Percentiles rank a stretch among this genome's conserved stretches.
Evolutionary conservation across 1,140 invertebrate genomes (phyloP).

Genomic region (Acromyrmex charruanus): DNA sequence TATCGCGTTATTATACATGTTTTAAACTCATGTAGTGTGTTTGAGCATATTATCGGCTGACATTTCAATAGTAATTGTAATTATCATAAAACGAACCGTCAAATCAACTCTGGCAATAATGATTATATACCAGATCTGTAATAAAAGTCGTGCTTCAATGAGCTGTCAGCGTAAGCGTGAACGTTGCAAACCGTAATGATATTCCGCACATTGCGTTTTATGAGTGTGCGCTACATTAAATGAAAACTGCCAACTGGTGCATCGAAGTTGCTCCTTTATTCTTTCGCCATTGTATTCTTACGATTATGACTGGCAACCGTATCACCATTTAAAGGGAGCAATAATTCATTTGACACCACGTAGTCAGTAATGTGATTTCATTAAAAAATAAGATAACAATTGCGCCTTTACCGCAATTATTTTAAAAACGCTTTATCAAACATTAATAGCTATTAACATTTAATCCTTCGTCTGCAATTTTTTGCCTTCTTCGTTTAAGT

Average conservation of each 20-base stretch:
- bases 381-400: slow-evolving; percentile 3
- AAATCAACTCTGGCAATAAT: slow-evolving; percentile 33
- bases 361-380: neutral
- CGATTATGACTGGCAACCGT: neutral
- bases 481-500: too few relatives aligned
- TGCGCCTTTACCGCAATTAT: neutral
- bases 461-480: too few relatives aligned
- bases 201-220: slow-evolving; percentile 47
- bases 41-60: neutral
- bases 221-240: slow-evolving; percentile 26
- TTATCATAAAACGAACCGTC: slow-evolving; percentile 42
- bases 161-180: slow-evolving; percentile 19
- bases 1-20: neutral
- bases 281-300: slow-evolving; percentile 10
- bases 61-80: slow-evolving; percentile 32
- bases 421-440: neutral
- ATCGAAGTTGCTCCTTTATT: neutral
- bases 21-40: neutral
- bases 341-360: slow-evolving; percentile 32
- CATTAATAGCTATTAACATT: neutral
- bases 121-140: neutral
- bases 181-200: slow-evolving; percentile 33
- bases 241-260: slow-evolving; percentile 40
- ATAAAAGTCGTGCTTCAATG: slow-evolving; percentile 53
- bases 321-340: neutral